Base-by-base conservation (phyloP, 2,797 vertebrate genomes). In the Basileuterus tristriatus region DNA sequence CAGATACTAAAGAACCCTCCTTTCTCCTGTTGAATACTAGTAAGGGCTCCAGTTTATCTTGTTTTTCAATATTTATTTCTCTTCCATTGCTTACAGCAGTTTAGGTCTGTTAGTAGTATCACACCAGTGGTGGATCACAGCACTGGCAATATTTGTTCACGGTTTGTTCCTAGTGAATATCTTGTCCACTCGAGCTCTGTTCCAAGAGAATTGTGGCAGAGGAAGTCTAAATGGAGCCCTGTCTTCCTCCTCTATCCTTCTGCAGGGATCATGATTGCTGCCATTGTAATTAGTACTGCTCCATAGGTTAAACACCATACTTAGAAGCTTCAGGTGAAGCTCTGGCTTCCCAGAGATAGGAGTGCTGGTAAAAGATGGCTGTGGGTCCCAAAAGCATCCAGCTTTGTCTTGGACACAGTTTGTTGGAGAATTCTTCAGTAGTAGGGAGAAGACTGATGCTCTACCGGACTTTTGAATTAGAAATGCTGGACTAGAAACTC, bases 261-360 rank as follows among this genome's bases (percentile, higher is more conserved):
- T 63, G 30, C 18, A 50, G 17, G 30, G 29, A 43, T 24, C 24
- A 2, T 6, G 55, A 12, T n/a, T 39, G 22, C 59, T 58, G n/a
- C 41, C 2, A 3, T 19, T 63, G 7, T 1, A 37, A 8, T n/a
- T 41, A 23, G 11, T 24, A 5, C 23, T 1, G 3, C 49, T 78
- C 65, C 36, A 3, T 3, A 16, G 12, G 15, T 70, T 80, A 75
- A 77, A 78, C 5, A 22, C 5, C 21, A 23, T 9, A 24, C 20
- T 9, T 41, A 5, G 14, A 46, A 22, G 17, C 37, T 71, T 50
- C 7, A 4, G 21, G 53, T 36, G 23, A 32, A 63, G 26, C 27
- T 82, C 13, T 43, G 26, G 12, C 29, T 39, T 52, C 7, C 5
- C 12, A 6, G 83, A 44, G 22, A 11, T 1, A 15, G 5, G 15